These are phyloP conservation scores for Bacillus rossius DNA, from an alignment of 1,140 invertebrate species.

Conservation along the genomic window DNA sequence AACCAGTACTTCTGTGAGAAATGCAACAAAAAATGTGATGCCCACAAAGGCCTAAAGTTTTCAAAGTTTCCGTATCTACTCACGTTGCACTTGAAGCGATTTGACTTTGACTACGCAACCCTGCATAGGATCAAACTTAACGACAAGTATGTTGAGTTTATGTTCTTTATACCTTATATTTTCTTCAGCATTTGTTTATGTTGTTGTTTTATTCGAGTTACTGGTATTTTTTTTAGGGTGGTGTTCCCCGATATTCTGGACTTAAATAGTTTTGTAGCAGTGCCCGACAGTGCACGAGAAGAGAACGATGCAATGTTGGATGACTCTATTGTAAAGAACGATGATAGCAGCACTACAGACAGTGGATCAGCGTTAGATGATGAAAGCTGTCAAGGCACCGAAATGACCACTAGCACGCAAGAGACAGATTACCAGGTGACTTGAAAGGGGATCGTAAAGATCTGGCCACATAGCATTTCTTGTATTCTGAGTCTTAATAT, in stretches of 20 bases:
- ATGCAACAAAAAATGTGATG: conserved; percentile 85
- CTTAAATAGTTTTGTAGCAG: conserved; percentile 68
- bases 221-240: conserved; percentile 51
- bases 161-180: background rate
- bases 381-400: conserved; percentile 49
- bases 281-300: conserved; percentile 31
- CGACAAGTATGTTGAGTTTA: conserved; percentile 67
- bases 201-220: too few relatives aligned
- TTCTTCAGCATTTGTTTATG: too few relatives aligned
- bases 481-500: too few relatives aligned
- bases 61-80: conserved; percentile 84
- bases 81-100: conserved; percentile 84
- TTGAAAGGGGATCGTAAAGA: background rate
- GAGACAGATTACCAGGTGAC: conserved; percentile 33
- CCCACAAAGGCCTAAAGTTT: conserved; percentile 89
- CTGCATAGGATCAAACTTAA: conserved; percentile 87
- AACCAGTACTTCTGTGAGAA: conserved; percentile 90
- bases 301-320: conserved; percentile 36
- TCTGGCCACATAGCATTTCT: too few relatives aligned
- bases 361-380: conserved; percentile 61
- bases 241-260: conserved; percentile 78
- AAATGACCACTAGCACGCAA: conserved; percentile 33
- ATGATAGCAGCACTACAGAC: conserved; percentile 66
- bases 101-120: conserved; percentile 86
- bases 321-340: conserved; percentile 47